phyloP scores from a whole-genome alignment of 2,113 vertebrate species.

The Ptilorrhoa leucosticta region DNA sequence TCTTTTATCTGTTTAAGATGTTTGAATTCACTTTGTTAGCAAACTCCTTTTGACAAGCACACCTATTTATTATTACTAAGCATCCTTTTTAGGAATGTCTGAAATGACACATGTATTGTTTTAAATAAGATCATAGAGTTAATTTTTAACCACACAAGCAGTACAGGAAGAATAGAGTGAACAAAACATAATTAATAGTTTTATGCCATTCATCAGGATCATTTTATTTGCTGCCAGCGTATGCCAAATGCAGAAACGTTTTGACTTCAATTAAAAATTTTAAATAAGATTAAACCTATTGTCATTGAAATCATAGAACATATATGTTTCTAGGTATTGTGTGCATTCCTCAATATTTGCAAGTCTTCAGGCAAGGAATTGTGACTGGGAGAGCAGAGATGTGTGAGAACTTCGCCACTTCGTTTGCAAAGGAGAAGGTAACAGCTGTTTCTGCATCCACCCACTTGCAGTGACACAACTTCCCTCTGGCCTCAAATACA shows the following conservation, averaged over 20 bases:
- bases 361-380: neutral
- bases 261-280: constrained; percentile 45
- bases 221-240: constrained; percentile 43
- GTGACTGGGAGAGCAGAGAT: neutral
- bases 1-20: constrained; percentile 34
- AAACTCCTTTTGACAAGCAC: constrained; percentile 48
- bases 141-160: constrained; percentile 62
- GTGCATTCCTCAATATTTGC: neutral
- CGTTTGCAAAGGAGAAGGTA: neutral
- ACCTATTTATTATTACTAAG: constrained; percentile 59
- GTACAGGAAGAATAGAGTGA: constrained; percentile 43
- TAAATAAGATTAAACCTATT: neutral
- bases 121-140: constrained; percentile 62
- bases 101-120: constrained; percentile 63
- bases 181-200: constrained; percentile 64
- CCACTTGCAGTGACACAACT: neutral
- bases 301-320: neutral
- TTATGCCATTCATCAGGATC: constrained; percentile 42
- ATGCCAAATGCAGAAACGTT: constrained; percentile 43
- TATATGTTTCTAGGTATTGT: neutral
- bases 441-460: neutral
- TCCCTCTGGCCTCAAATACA: neutral
- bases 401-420: neutral
- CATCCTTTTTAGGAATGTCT: constrained; percentile 37
- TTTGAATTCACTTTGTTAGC: constrained; percentile 34